Conservation (phyloP, 2,888 invertebrate genomes). For the Apomyelois bistriatella region DNA sequence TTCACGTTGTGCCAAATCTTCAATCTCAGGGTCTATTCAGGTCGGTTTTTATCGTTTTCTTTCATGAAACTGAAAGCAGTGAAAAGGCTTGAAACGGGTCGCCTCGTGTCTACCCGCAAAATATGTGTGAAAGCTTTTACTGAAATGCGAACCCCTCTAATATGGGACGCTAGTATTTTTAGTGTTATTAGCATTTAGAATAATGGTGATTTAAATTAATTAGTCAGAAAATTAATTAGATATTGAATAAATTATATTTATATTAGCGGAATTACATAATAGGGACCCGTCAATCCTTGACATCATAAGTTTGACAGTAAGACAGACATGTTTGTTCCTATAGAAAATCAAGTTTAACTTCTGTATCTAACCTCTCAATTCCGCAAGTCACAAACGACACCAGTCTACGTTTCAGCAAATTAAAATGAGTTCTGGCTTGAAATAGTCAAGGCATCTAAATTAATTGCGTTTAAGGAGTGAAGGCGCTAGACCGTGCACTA, state of each 20-base stretch:
- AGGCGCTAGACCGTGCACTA: conserved; percentile 43
- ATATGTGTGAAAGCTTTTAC: conserved; percentile 32
- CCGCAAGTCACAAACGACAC: background rate
- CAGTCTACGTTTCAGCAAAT: conserved; percentile 17
- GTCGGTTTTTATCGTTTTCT: conserved; percentile 26
- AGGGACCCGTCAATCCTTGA: too few species aligned
- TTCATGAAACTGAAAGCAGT: conserved; percentile 30
- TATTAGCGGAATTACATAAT: too few species aligned
- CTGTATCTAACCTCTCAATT: background rate
- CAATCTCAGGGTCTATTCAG: conserved; percentile 13
- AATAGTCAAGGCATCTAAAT: conserved; percentile 35
- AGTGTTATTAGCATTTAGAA: background rate
- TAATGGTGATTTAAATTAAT: background rate
- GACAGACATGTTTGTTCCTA: too few species aligned
- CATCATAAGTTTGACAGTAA: too few species aligned
- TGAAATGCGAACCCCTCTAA: conserved; percentile 20
- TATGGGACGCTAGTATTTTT: background rate
- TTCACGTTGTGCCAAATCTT: conserved; percentile 4
- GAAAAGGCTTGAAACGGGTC: conserved; percentile 29
- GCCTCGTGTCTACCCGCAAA: conserved; percentile 26
- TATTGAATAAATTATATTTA: too few species aligned
- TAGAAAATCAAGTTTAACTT: background rate
- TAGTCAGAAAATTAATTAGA: too few species aligned
- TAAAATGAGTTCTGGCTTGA: conserved; percentile 23
- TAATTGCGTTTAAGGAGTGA: conserved; percentile 34